Conservation (phyloP, 2,797 vertebrate genomes). For the Sus cebifrons region DNA sequence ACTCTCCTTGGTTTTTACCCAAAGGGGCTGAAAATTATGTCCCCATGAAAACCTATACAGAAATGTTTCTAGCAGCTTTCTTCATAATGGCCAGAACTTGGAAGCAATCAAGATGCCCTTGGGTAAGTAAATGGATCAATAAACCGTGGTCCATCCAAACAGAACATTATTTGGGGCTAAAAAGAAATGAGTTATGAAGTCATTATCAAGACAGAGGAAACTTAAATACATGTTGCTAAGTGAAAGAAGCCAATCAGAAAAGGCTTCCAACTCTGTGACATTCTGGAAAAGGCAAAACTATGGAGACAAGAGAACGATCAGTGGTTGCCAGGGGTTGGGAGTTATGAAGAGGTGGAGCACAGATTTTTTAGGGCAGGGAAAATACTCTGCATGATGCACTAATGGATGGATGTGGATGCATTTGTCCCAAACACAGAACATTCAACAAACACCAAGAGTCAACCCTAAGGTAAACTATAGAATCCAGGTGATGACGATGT, state of each 20-base stretch:
- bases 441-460: too few species aligned
- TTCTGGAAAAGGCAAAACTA: neutral
- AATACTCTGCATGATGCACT: too few species aligned
- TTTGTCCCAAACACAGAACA: neutral
- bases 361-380: neutral
- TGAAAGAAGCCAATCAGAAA: neutral
- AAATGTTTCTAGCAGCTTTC: neutral
- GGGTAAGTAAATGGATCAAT: neutral
- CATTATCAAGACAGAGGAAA: neutral
- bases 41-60: neutral
- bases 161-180: neutral
- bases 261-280: neutral
- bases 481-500: neutral
- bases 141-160: neutral
- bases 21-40: neutral
- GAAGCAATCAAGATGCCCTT: neutral
- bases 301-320: neutral
- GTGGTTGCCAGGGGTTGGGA: neutral
- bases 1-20: neutral
- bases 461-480: neutral
- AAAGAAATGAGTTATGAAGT: neutral
- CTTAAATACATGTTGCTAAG: neutral
- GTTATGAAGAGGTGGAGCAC: fast-evolving
- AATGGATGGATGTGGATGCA: too few species aligned
- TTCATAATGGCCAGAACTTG: neutral